phyloP scores from a whole-genome alignment of 1,140 invertebrate genomes.

The Chionoecetes opilio region DNA sequence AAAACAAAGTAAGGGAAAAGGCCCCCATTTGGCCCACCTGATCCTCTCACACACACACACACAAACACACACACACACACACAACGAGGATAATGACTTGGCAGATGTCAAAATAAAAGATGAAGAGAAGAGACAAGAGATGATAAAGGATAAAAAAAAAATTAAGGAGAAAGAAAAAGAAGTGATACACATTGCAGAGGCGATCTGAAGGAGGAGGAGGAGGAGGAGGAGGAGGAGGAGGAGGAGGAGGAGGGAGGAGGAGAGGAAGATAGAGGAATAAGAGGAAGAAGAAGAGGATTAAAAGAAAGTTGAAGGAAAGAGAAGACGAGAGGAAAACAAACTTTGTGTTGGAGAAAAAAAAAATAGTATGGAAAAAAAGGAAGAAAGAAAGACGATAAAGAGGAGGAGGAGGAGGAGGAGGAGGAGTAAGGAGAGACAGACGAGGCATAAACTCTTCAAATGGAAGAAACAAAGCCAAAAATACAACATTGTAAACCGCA shows the following conservation, averaged over 20 bases:
- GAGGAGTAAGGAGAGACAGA: neutral
- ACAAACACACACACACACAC: too few species aligned
- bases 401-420: constrained; percentile 4
- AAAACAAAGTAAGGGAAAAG: too few species aligned
- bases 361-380: neutral
- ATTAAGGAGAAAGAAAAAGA: neutral
- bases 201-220: neutral
- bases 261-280: too few species aligned
- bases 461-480: neutral
- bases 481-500: neutral
- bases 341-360: neutral
- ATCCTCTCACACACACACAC: too few species aligned
- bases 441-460: neutral
- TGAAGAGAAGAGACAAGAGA: neutral
- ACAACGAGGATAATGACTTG: too few species aligned
- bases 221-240: constrained; percentile 3
- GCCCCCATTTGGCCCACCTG: too few species aligned
- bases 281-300: too few species aligned
- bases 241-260: too few species aligned
- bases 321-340: neutral
- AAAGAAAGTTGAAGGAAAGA: too few species aligned
- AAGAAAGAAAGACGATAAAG: neutral
- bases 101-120: neutral
- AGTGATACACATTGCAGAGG: neutral
- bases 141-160: neutral